Percentiles rank a stretch among this genome's conserved stretches.
phyloP scores from a whole-genome alignment of 2,113 vertebrate species.

The Hyperopisus bebe region DNA sequence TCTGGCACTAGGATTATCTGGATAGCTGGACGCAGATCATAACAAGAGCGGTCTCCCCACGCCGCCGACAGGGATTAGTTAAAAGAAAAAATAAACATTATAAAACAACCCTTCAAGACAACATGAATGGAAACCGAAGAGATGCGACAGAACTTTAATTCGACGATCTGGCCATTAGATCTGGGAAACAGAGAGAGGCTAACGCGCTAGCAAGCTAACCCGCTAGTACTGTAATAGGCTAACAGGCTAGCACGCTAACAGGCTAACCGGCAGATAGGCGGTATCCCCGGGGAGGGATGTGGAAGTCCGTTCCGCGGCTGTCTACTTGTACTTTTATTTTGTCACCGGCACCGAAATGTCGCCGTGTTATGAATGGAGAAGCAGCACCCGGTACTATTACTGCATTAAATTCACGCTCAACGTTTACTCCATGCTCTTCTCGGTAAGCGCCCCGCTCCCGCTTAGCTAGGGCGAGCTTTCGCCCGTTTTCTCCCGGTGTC shows the following conservation, averaged over 20 bases:
- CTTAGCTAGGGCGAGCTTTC: too few relatives aligned
- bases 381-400: conserved; percentile 68
- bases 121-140: neutral
- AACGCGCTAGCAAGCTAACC: neutral
- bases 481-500: neutral
- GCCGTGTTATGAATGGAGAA: conserved; percentile 57
- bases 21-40: neutral
- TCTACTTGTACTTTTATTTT: neutral
- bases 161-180: neutral
- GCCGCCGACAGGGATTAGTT: neutral
- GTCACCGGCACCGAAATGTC: conserved; percentile 50
- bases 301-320: neutral
- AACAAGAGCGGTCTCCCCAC: neutral
- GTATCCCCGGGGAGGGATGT: neutral
- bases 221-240: neutral
- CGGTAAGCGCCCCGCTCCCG: conserved; percentile 62
- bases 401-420: conserved; percentile 76
- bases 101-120: neutral
- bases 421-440: conserved; percentile 75
- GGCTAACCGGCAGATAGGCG: neutral
- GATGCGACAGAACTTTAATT: neutral
- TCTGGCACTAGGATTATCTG: neutral
- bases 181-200: neutral
- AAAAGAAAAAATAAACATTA: neutral
- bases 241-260: neutral